Percentiles rank a stretch among this genome's conserved stretches.
phyloP scores from a whole-genome alignment of 1,140 invertebrate species.

The Agrypnia vestita region DNA sequence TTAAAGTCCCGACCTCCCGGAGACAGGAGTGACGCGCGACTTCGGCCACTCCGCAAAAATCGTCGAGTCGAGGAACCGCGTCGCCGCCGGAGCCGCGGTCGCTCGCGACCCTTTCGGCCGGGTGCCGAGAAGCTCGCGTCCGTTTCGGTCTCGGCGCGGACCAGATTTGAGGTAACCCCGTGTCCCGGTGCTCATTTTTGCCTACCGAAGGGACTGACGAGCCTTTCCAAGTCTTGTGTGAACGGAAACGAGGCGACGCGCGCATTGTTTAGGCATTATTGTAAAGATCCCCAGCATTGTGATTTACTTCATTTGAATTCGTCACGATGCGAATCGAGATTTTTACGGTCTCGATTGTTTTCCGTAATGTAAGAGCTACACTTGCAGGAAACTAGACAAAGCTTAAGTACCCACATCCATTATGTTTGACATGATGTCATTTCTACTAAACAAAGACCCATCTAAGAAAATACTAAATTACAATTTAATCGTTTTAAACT shows the following conservation, averaged over 20 bases:
- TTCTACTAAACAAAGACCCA: too few species aligned
- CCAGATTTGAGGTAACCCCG: slow-evolving; percentile 38
- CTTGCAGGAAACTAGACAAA: too few species aligned
- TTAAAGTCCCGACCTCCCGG: slow-evolving; percentile 43
- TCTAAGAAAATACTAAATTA: too few species aligned
- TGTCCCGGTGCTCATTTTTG: slow-evolving; percentile 44
- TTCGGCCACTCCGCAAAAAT: not conserved
- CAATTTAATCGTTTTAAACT: not conserved
- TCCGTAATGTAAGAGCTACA: too few species aligned
- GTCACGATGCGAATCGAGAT: not conserved
- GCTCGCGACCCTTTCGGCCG: slow-evolving; percentile 6
- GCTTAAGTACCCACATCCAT: too few species aligned
- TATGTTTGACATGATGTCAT: too few species aligned
- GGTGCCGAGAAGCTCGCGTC: not conserved
- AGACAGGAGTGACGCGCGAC: not conserved
- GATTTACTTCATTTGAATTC: slow-evolving; percentile 24
- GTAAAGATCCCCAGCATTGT: slow-evolving; percentile 2
- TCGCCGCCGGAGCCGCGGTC: not conserved
- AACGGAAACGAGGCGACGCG: slow-evolving; percentile 40
- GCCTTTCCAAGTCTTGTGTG: slow-evolving; percentile 27
- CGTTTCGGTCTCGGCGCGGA: not conserved
- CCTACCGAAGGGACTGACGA: slow-evolving; percentile 40
- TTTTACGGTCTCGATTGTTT: not conserved
- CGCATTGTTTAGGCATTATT: slow-evolving; percentile 24
- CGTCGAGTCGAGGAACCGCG: not conserved